These are phyloP conservation scores for Artemisiospiza belli DNA, from an alignment of 2,113 vertebrate genomes.

Conservation along the genomic window DNA sequence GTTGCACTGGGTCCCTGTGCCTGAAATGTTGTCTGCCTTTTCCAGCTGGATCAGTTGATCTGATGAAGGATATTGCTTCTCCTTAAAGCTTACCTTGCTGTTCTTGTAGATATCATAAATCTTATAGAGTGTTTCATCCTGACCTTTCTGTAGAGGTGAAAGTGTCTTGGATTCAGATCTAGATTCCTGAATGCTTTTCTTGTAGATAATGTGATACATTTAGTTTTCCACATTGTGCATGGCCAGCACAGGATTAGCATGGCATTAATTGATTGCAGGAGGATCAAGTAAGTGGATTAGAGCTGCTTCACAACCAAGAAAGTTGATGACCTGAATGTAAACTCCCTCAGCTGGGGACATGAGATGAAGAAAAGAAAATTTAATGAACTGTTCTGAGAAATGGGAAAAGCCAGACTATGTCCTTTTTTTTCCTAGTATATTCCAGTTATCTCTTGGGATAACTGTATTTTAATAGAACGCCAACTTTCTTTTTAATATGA, in stretches of 20 bases:
- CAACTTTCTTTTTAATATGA: slow-evolving; percentile 40
- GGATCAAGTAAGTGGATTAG: slow-evolving; percentile 8
- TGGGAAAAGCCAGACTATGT: not conserved
- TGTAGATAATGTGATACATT: not conserved
- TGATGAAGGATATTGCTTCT: not conserved
- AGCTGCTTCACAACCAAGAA: not conserved
- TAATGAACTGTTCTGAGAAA: slow-evolving; percentile 12
- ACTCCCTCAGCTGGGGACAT: not conserved
- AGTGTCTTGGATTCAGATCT: slow-evolving; percentile 2
- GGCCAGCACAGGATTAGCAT: slow-evolving; percentile 1
- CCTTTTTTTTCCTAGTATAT: not conserved
- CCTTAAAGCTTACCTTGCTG: not conserved
- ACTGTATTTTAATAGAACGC: slow-evolving; percentile 39
- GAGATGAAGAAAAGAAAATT: slow-evolving; percentile 12
- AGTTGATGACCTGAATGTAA: not conserved
- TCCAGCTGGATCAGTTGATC: not conserved
- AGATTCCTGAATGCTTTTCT: not conserved
- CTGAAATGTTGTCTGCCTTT: not conserved
- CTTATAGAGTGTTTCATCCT: not conserved
- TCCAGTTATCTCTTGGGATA: slow-evolving; percentile 9
- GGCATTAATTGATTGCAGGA: not conserved
- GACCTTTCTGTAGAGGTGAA: slow-evolving; percentile 1
- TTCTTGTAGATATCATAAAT: not conserved
- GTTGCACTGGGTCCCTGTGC: not conserved
- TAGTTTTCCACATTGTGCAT: not conserved